phyloP scores from a whole-genome alignment of 2,797 vertebrate species.

The Tarsius wallacei region DNA sequence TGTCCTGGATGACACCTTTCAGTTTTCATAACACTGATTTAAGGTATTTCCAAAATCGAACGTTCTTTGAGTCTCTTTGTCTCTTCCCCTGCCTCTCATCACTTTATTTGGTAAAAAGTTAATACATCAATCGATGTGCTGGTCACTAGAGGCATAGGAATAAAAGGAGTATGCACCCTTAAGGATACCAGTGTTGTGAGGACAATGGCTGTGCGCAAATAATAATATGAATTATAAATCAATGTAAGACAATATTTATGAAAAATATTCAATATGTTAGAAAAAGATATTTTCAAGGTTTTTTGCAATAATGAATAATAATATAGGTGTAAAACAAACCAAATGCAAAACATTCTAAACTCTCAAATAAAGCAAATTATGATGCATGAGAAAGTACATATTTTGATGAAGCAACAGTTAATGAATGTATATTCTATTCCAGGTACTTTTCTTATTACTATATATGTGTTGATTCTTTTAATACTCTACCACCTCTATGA shows the following conservation, averaged over 20 bases:
- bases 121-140: neutral
- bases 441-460: neutral
- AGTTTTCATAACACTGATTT: neutral
- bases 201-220: neutral
- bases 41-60: neutral
- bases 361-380: neutral
- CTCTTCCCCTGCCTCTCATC: neutral
- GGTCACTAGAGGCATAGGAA: neutral
- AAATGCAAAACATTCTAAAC: neutral
- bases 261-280: fast-evolving
- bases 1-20: neutral
- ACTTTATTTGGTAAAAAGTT: neutral
- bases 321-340: neutral
- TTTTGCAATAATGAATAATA: neutral
- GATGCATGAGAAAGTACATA: neutral
- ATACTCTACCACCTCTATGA: neutral
- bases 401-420: neutral
- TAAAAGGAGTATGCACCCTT: neutral
- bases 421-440: neutral
- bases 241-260: neutral
- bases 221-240: neutral
- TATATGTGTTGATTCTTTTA: neutral
- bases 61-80: neutral
- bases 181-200: fast-evolving
- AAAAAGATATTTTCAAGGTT: neutral